A percentile compares a stretch with the other conserved stretches of the same genome.
Conservation (phyloP, 2,113 vertebrate genomes). For the Oryzias celebensis region DNA sequence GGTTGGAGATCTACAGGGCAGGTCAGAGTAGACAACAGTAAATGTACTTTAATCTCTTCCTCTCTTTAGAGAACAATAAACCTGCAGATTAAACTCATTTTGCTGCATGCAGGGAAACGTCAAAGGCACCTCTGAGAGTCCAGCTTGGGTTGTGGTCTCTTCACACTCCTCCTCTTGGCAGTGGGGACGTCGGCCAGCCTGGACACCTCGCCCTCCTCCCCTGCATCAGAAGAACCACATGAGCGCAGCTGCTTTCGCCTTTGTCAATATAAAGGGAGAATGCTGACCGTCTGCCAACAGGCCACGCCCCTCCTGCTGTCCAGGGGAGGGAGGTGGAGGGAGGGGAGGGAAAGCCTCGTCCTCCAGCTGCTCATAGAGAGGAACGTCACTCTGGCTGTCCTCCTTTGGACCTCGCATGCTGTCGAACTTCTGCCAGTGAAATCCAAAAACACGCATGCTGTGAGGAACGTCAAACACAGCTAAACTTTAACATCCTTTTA, state of each 20-base stretch:
- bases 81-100: neutral
- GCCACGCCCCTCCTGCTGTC: slow-evolving; percentile 57
- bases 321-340: slow-evolving; percentile 85
- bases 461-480: no score
- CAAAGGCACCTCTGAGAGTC: slow-evolving; percentile 76
- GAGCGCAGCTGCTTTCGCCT: neutral
- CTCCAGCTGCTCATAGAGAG: slow-evolving; percentile 77
- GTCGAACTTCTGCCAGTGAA: slow-evolving; percentile 2
- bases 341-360: slow-evolving; percentile 87
- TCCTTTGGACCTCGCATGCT: slow-evolving; percentile 76
- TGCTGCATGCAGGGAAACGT: neutral
- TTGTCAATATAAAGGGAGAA: neutral
- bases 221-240: slow-evolving; percentile 23
- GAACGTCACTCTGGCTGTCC: slow-evolving; percentile 64
- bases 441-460: no score
- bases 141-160: slow-evolving; percentile 86
- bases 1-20: no score
- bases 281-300: neutral
- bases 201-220: slow-evolving; percentile 73
- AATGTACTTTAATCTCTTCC: neutral
- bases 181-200: slow-evolving; percentile 78
- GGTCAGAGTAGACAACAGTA: no score
- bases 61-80: neutral
- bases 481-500: no score
- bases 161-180: slow-evolving; percentile 77